Conservation (phyloP, 2,888 invertebrate genomes). For the Phlogophora meticulosa region DNA sequence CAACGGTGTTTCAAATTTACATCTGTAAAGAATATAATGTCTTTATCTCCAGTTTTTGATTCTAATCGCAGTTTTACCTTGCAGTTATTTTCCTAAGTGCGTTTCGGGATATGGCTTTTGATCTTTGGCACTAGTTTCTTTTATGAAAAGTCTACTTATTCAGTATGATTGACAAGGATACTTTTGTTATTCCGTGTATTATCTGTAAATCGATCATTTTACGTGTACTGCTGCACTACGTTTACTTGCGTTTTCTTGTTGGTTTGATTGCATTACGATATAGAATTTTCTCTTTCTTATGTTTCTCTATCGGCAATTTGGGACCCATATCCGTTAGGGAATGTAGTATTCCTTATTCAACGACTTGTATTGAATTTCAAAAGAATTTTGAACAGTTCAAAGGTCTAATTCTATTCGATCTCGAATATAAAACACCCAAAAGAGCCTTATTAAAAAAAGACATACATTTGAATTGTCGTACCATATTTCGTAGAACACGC, state of each 20-base stretch:
- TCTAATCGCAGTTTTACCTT: too few relatives aligned
- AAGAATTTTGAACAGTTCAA: slow-evolving; percentile 46
- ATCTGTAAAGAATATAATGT: background rate
- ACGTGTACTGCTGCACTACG: background rate
- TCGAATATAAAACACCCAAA: slow-evolving; percentile 42
- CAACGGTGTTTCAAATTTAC: background rate
- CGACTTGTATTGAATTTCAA: slow-evolving; percentile 39
- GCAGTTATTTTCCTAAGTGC: background rate
- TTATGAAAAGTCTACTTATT: background rate
- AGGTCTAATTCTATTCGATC: slow-evolving; percentile 49
- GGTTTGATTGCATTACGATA: background rate
- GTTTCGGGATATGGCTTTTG: background rate
- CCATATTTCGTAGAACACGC: slow-evolving; percentile 74
- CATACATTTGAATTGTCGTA: slow-evolving; percentile 66
- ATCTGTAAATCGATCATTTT: background rate
- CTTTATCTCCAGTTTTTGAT: background rate
- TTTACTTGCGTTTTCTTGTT: background rate
- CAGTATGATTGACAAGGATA: background rate
- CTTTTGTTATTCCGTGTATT: background rate
- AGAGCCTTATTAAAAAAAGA: slow-evolving; percentile 37
- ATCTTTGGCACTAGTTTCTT: too few relatives aligned
- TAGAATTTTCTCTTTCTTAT: slow-evolving; percentile 18
- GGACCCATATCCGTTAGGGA: slow-evolving; percentile 37
- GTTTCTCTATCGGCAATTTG: slow-evolving; percentile 33
- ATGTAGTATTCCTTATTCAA: slow-evolving; percentile 42